Evolutionary conservation across 2,797 vertebrate species (phyloP), one percentile per base, ranked within the genome.

Genomic region (Gadopsis bispinosus): DNA sequence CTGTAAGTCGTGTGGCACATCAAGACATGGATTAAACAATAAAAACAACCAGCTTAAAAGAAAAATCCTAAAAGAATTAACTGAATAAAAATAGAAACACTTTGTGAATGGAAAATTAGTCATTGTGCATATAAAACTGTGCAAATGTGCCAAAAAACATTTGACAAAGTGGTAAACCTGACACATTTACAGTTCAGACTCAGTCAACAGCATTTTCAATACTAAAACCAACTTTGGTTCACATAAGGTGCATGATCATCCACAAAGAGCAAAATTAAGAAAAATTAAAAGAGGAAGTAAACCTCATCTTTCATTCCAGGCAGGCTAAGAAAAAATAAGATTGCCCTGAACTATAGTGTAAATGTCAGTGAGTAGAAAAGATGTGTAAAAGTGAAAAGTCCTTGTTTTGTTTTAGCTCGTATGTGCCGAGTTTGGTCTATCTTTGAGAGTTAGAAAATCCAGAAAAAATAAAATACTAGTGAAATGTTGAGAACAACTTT

Each of bases 171-270:
- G 8, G n/a, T 70, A 69, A 80, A 68, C n/a, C 1, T 26, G 41
- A 45, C n/a, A 63, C 20, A 55, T 58, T 22, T 68, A 31, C 4
- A 7, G 10, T 37, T 66, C 10, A 22, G 39, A 67, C 22, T 50
- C 73, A 8, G 20, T 51, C 47, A 59, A 51, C 16, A 68, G 55
- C 20, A 39, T 55, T 73, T 65, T 48, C 7, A 45, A 73, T n/a
- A 54, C 7, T 14, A 22, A 26, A 26, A 26, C 26, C 26, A 26
- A 26, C 26, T 26, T 22, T 39, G n/a, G n/a, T 50, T 74, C 48
- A 73, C 0, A 75, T 75, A 62, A 83, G 63, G 77, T 83, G 71
- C 73, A 80, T 35, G 22, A 75, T 79, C 16, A 16, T 48, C 14
- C 5, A 66, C 22, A 78, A 0, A 76, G 17, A 58, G 41, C 5